These are phyloP conservation scores for Heliconius melpomene DNA, from an alignment of 1,140 invertebrate species.

Conservation along the genomic window DNA sequence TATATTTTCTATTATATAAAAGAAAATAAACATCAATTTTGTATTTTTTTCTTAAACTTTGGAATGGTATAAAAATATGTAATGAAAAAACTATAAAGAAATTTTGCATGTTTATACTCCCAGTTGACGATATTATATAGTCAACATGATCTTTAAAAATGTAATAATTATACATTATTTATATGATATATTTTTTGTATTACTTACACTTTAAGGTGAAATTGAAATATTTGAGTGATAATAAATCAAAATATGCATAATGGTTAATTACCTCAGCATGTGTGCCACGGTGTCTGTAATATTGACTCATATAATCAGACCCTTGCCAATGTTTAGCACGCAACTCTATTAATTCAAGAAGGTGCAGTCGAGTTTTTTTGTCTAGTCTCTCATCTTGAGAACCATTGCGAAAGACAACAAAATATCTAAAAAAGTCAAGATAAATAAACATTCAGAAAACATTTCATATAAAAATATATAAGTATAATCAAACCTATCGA, in stretches of 20 bases:
- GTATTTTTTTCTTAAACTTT: too few species aligned
- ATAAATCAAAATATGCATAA: background rate
- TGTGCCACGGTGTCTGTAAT: constrained; percentile 90
- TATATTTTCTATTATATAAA: too few species aligned
- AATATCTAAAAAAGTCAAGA: constrained; percentile 73
- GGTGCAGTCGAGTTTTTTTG: constrained; percentile 89
- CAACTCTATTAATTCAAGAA: constrained; percentile 94
- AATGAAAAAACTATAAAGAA: too few species aligned
- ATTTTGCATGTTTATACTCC: too few species aligned
- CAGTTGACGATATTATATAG: too few species aligned
- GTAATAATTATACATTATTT: too few species aligned
- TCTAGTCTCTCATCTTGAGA: constrained; percentile 91
- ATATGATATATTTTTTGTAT: too few species aligned
- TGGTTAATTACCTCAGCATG: constrained; percentile 84
- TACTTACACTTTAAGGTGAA: background rate
- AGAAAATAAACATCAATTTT: too few species aligned
- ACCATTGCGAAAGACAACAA: constrained; percentile 92
- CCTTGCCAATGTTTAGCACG: constrained; percentile 92
- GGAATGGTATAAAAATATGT: too few species aligned
- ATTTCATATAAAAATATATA: background rate
- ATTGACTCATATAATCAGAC: constrained; percentile 89
- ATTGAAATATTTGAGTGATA: background rate
- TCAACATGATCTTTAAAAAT: too few species aligned
- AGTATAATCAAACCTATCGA: constrained; percentile 74
- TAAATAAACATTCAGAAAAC: constrained; percentile 6